These are phyloP conservation scores for Cladopsammia gracilis DNA, from an alignment of 64 coral and sea anemone species.

Conservation along the genomic window DNA sequence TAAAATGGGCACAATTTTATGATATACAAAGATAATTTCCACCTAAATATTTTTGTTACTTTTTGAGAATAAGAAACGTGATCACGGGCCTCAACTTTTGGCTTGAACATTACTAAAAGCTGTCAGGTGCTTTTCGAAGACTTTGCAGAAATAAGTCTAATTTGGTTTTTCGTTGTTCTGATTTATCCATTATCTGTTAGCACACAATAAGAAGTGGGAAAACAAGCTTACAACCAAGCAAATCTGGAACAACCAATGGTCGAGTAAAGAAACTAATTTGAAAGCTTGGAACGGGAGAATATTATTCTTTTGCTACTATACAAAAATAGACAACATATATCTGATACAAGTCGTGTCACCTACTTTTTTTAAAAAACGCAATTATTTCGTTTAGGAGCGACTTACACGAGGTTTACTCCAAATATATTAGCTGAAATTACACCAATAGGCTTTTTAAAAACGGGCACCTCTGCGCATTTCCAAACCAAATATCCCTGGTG, in stretches of 20 bases:
- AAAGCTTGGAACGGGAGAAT: background rate
- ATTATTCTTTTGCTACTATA: background rate
- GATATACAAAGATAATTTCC: too few relatives aligned
- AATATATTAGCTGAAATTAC: constrained; percentile 3
- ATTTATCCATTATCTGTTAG: too few relatives aligned
- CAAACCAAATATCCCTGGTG: background rate
- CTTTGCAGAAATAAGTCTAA: too few relatives aligned
- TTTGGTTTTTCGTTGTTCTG: too few relatives aligned
- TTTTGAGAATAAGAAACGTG: too few relatives aligned
- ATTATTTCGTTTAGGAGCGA: background rate
- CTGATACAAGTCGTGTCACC: constrained; percentile 12
- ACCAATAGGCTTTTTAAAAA: background rate
- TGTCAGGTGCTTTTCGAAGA: too few relatives aligned
- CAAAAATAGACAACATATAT: constrained; percentile 54
- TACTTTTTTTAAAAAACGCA: constrained; percentile 9
- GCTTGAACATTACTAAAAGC: too few relatives aligned
- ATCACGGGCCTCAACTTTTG: too few relatives aligned
- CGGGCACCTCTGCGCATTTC: background rate
- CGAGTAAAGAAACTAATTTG: background rate
- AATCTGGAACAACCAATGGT: background rate
- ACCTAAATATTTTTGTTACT: too few relatives aligned
- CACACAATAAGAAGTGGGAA: background rate
- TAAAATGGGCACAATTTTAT: too few relatives aligned
- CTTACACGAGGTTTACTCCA: background rate
- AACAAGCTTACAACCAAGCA: background rate